Percentiles rank a stretch among this genome's conserved stretches.
These are phyloP conservation scores for Priapulus caudatus DNA, from an alignment of 2,888 invertebrate species.

Conservation along the genomic window DNA sequence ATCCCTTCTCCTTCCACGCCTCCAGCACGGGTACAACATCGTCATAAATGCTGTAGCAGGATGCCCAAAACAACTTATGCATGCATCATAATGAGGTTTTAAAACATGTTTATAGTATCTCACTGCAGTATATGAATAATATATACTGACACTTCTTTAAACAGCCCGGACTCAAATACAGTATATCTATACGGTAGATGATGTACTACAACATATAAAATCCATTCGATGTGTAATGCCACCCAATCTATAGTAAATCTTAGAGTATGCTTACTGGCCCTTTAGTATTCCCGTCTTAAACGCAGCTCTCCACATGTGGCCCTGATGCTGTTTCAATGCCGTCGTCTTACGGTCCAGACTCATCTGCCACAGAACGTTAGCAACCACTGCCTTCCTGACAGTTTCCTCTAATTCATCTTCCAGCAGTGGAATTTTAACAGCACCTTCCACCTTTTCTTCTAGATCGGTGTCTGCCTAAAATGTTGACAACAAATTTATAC, in stretches of 20 bases:
- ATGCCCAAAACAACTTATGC: not conserved
- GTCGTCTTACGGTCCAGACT: slow-evolving; percentile 62
- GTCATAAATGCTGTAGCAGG: slow-evolving; percentile 60
- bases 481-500: no score
- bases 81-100: no score
- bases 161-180: no score
- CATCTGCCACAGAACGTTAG: slow-evolving; percentile 68
- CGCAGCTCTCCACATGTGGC: slow-evolving; percentile 73
- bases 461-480: slow-evolving; percentile 46
- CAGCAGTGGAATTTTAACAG: slow-evolving; percentile 30
- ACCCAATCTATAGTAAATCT: no score
- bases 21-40: slow-evolving; percentile 67
- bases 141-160: no score
- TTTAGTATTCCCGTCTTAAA: slow-evolving; percentile 63
- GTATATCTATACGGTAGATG: no score
- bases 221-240: no score
- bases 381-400: slow-evolving; percentile 50
- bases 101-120: no score
- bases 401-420: slow-evolving; percentile 28
- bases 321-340: slow-evolving; percentile 75
- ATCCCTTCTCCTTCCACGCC: slow-evolving; percentile 54
- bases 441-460: slow-evolving; percentile 48
- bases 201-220: no score
- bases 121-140: no score
- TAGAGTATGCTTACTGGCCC: slow-evolving; percentile 82